Evolutionary conservation across 1,140 invertebrate species (phyloP).

Genomic region (Zeugodacus cucurbitae): DNA sequence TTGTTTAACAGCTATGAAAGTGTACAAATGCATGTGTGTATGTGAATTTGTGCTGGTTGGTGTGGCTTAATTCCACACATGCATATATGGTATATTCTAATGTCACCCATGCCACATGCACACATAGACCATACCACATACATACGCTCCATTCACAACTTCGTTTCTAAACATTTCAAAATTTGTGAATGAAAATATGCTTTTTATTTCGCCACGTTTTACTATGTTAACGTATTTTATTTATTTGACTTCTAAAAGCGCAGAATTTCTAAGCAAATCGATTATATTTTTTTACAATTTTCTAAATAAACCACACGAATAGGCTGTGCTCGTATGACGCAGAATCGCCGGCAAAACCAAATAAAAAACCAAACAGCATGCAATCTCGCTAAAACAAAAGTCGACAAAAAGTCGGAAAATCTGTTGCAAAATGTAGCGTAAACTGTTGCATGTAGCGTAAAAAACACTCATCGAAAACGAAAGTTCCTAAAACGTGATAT

Average conservation of each 20-base stretch:
- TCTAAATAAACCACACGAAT: background rate
- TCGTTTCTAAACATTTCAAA: background rate
- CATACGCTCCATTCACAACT: background rate
- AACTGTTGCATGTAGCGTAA: background rate
- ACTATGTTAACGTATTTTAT: background rate
- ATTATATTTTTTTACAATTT: background rate
- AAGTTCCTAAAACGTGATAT: constrained; percentile 34
- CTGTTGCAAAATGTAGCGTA: background rate
- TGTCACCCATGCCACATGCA: background rate
- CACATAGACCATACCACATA: background rate
- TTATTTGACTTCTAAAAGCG: background rate
- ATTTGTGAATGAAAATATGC: background rate
- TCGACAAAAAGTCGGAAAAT: background rate
- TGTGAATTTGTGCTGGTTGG: background rate
- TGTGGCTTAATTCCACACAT: too few species aligned
- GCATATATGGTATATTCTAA: too few species aligned
- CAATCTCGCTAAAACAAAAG: background rate
- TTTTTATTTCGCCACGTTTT: background rate
- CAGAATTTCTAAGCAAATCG: background rate
- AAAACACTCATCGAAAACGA: constrained; percentile 4
- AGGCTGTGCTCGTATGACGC: background rate
- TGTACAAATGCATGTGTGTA: background rate
- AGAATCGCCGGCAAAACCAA: background rate
- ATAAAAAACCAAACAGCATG: background rate
- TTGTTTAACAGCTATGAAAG: too few species aligned